Evolutionary conservation across 2,113 vertebrate species (phyloP), one percentile per base, ranked within the genome.

Genomic region (Pelmatolapia mariae): DNA sequence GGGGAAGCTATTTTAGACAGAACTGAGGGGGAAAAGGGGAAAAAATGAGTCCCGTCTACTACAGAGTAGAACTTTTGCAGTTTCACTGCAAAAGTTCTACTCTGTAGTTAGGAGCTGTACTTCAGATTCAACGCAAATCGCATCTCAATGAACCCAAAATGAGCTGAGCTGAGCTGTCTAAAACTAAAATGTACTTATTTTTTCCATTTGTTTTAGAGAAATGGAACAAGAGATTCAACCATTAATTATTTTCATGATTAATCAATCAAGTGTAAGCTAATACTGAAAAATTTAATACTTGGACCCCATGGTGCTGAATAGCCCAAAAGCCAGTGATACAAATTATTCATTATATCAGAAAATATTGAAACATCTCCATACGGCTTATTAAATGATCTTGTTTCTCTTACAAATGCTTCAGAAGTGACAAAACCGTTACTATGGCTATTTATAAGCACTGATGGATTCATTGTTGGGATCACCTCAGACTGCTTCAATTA

Each of bases 1-100:
- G 47, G 53, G 71, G 61, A 2, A 63, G 31, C 79, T 45, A 24
- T 71, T 78, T 73, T 80, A 87, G 81, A 50, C 73, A 78, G 73
- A 31, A 78, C 1, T 31, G 10, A 31, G 18, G 73, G 24, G 16
- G 15, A 29, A 50, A 10, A 8, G 5, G n/a, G 1, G 8, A 4
- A 0, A 10, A 73, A 73, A 4, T 24, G 10, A 19, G 10, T 0
- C 16, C 2, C 0, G 4, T 4, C 16, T 50, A 19, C 68, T 19
- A 76, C 15, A 50, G 71, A 76, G 15, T 19, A 29, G 24, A 47
- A 31, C 16, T 50, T 78, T 50, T 78, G 16, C 43, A 50, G 24
- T 8, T 47, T 73, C 8, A 45, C 0, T n/a, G n/a, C n/a, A n/a
- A n/a, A n/a, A n/a, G n/a, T n/a, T n/a, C n/a, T n/a, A n/a, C n/a